Percentiles rank a stretch among this genome's conserved stretches.
Conservation (phyloP, 1,140 invertebrate genomes). For the Galendromus occidentalis region DNA sequence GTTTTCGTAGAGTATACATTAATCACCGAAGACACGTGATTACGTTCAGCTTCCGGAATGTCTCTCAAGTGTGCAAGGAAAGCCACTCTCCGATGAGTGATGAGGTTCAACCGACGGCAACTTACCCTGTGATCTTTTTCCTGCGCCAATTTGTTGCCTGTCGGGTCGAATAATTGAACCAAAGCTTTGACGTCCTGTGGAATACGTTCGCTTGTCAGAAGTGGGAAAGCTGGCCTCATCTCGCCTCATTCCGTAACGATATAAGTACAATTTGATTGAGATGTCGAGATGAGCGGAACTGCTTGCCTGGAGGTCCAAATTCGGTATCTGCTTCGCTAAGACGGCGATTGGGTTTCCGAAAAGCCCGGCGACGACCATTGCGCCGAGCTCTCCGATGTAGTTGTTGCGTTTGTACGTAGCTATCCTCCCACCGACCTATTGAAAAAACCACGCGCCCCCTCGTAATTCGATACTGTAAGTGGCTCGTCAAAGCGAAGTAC, state of each 20-base stretch:
- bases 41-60: too few relatives aligned
- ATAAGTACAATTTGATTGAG: too few relatives aligned
- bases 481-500: neutral
- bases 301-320: constrained; percentile 56
- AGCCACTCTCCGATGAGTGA: too few relatives aligned
- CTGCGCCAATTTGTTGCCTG: neutral
- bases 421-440: constrained; percentile 68
- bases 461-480: too few relatives aligned
- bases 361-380: constrained; percentile 40
- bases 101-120: neutral
- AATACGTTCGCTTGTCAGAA: too few relatives aligned
- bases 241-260: too few relatives aligned
- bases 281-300: too few relatives aligned
- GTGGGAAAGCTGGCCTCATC: too few relatives aligned
- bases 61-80: too few relatives aligned
- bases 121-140: neutral
- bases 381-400: constrained; percentile 79
- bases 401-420: constrained; percentile 85
- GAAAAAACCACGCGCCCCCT: neutral
- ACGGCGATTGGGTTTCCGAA: constrained; percentile 93
- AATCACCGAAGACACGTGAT: too few relatives aligned
- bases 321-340: constrained; percentile 71
- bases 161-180: neutral
- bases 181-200: neutral
- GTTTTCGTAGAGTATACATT: too few relatives aligned